Conservation (phyloP, 2,888 invertebrate species). For the Pristionchus entomophagus region DNA sequence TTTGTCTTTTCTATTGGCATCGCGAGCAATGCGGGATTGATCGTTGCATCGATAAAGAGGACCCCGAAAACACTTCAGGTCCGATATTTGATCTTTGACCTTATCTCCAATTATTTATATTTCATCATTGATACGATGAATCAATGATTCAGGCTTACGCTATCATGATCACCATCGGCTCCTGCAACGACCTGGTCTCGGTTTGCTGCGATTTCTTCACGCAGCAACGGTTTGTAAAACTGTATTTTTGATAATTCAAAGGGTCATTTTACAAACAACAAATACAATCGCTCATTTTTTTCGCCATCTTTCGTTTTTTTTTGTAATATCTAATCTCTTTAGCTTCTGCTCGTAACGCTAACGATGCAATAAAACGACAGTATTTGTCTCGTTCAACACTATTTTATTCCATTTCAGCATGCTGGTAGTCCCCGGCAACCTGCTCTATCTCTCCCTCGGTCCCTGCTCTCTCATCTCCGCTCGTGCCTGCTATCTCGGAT, state of each 20-base stretch:
- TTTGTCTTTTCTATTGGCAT: not conserved
- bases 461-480: not conserved
- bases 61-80: not conserved
- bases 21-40: not conserved
- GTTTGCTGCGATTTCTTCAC: slow-evolving; percentile 25
- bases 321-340: too few species aligned
- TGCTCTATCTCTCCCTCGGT: not conserved
- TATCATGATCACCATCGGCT: not conserved
- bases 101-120: too few species aligned
- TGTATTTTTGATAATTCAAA: too few species aligned
- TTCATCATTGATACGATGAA: not conserved
- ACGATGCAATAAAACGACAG: too few species aligned
- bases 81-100: not conserved
- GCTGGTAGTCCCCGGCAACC: not conserved
- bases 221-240: not conserved
- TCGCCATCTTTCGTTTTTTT: too few species aligned
- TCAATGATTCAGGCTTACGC: not conserved
- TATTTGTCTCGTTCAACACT: too few species aligned
- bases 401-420: not conserved
- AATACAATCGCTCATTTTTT: too few species aligned
- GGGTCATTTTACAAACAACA: too few species aligned
- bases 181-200: not conserved
- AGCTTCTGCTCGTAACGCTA: too few species aligned
- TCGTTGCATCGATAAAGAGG: not conserved
- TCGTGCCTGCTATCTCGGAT: not conserved